A percentile compares a stretch with the other conserved stretches of the same genome.
phyloP scores from a whole-genome alignment of 2,113 vertebrate species.

The Philantomba maxwellii region DNA sequence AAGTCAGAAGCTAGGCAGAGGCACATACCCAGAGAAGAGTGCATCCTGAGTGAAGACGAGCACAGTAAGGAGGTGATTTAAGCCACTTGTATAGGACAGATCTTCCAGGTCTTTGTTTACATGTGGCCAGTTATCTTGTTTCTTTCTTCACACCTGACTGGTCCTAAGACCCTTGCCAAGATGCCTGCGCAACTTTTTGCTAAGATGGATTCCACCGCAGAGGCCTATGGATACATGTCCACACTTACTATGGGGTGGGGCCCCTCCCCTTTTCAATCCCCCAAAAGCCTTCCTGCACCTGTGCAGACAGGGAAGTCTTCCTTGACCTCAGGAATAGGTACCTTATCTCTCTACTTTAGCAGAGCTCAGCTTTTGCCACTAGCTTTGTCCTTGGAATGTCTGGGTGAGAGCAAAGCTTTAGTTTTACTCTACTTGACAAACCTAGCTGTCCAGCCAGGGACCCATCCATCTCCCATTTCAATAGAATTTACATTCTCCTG shows the following conservation, averaged over 20 bases:
- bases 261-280: not conserved
- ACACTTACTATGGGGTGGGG: not conserved
- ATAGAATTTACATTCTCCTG: not conserved
- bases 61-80: not conserved
- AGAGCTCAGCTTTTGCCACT: not conserved
- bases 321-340: not conserved
- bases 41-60: not conserved
- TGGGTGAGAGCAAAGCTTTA: not conserved
- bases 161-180: not conserved
- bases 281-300: not conserved
- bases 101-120: not conserved
- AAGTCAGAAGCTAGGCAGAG: not conserved
- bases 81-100: not conserved
- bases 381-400: not conserved
- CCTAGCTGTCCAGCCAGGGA: not conserved
- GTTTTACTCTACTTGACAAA: not conserved
- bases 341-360: not conserved
- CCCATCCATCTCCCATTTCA: not conserved
- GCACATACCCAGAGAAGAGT: not conserved
- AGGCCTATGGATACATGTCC: not conserved
- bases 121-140: not conserved
- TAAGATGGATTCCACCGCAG: not conserved
- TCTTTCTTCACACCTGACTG: not conserved
- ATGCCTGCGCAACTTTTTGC: not conserved
- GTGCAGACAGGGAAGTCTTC: not conserved